A percentile compares a stretch with the other conserved stretches of the same genome.
Evolutionary conservation across 2,113 vertebrate genomes (phyloP).

Genomic region (Nerophis lumbriciformis): DNA sequence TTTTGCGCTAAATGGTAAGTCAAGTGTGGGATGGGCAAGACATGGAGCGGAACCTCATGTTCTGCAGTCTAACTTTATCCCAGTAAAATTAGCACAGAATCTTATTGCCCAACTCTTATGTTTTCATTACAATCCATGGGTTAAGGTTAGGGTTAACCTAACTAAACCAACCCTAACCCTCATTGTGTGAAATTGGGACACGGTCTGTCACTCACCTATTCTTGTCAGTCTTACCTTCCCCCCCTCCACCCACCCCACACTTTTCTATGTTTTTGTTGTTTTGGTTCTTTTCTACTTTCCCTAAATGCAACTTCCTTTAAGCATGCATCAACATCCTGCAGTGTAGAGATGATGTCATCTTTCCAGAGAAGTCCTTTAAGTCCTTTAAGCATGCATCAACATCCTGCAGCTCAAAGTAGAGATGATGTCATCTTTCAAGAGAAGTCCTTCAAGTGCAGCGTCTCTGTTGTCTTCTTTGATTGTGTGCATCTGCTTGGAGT

Average conservation of each 20-base stretch:
- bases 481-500: conserved; percentile 90
- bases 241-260: no score
- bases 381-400: no score
- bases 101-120: neutral
- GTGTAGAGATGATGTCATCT: conserved; percentile 39
- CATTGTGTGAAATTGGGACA: conserved; percentile 48
- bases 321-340: conserved; percentile 90
- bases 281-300: conserved; percentile 85
- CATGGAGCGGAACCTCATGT: neutral
- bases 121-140: neutral
- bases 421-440: no score
- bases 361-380: no score
- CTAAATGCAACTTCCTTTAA: conserved; percentile 99
- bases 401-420: no score
- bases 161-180: neutral
- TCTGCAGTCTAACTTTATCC: neutral
- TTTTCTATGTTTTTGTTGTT: conserved; percentile 82
- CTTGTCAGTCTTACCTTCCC: conserved; percentile 57
- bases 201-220: conserved; percentile 38
- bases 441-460: conserved; percentile 2
- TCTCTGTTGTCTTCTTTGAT: conserved; percentile 61
- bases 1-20: neutral
- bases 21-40: neutral
- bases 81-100: conserved; percentile 3
- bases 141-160: no score